These are phyloP conservation scores for Chrysochloris asiatica DNA, from an alignment of 2,113 vertebrate genomes.

Conservation along the genomic window DNA sequence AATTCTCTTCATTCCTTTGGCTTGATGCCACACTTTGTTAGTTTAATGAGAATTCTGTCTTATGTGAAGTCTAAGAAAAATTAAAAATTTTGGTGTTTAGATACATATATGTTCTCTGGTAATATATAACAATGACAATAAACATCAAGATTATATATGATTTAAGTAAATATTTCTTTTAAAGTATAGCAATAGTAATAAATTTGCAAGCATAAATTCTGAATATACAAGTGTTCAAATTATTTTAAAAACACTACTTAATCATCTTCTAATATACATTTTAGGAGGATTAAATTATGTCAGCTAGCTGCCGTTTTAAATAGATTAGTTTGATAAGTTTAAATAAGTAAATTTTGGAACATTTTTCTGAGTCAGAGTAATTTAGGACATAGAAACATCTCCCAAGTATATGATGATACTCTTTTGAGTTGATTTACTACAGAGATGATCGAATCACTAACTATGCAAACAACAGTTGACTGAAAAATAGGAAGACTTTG, in stretches of 20 bases:
- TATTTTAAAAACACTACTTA: not conserved
- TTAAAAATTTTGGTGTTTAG: slow-evolving; percentile 43
- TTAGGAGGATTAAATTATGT: slow-evolving; percentile 27
- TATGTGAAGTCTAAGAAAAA: slow-evolving; percentile 34
- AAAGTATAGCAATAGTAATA: not conserved
- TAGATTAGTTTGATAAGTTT: slow-evolving; percentile 24
- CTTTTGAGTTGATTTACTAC: not conserved
- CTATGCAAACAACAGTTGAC: not conserved
- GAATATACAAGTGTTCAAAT: not conserved
- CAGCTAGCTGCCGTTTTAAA: slow-evolving; percentile 15
- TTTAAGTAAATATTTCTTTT: not conserved
- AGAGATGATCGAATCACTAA: not conserved
- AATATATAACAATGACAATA: slow-evolving; percentile 32
- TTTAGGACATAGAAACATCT: not conserved
- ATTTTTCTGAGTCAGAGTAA: slow-evolving; percentile 10
- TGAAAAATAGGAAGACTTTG: slow-evolving; percentile 11
- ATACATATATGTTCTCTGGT: slow-evolving; percentile 22
- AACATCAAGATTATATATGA: not conserved
- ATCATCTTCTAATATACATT: not conserved
- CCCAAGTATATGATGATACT: not conserved
- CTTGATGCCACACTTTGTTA: slow-evolving; percentile 57
- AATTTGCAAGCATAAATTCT: not conserved
- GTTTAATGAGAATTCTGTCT: slow-evolving; percentile 52
- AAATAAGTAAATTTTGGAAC: not conserved
- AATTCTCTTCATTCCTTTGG: slow-evolving; percentile 47